Conservation (phyloP, 2,888 invertebrate species). For the Dolichopus griseipennis region DNA sequence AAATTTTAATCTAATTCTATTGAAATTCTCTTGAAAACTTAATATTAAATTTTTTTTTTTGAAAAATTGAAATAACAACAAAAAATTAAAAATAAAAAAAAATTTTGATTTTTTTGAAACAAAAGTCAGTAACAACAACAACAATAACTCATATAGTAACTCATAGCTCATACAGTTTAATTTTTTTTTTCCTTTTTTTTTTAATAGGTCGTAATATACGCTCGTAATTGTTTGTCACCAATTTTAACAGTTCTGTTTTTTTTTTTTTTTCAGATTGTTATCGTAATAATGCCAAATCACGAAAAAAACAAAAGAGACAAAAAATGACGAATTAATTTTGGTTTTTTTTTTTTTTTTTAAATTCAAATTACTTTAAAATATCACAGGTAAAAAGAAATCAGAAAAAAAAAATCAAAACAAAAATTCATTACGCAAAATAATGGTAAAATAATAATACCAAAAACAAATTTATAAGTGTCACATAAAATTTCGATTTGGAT, state of each 20-base stretch:
- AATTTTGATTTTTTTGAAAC: neutral
- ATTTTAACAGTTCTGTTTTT: slow-evolving; percentile 4
- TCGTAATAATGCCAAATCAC: slow-evolving; percentile 2
- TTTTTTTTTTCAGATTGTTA: neutral
- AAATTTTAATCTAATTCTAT: neutral
- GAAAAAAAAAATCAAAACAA: neutral
- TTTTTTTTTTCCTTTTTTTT: neutral
- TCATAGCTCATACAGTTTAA: no score
- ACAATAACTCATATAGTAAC: no score
- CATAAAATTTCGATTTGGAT: neutral
- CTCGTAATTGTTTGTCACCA: slow-evolving; percentile 6
- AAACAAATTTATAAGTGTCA: neutral
- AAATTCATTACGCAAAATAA: slow-evolving; percentile 6
- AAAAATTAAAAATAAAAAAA: no score
- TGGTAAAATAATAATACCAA: neutral
- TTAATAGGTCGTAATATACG: neutral
- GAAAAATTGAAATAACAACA: no score
- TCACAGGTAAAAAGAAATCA: no score
- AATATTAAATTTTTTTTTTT: no score
- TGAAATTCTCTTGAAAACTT: no score
- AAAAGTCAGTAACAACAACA: neutral
- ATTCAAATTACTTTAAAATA: neutral
- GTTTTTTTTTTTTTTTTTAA: neutral
- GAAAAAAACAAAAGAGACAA: neutral
- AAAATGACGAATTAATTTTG: neutral